Base-by-base conservation (phyloP, 2,888 invertebrate genomes). In the Drosophila helvetica region DNA sequence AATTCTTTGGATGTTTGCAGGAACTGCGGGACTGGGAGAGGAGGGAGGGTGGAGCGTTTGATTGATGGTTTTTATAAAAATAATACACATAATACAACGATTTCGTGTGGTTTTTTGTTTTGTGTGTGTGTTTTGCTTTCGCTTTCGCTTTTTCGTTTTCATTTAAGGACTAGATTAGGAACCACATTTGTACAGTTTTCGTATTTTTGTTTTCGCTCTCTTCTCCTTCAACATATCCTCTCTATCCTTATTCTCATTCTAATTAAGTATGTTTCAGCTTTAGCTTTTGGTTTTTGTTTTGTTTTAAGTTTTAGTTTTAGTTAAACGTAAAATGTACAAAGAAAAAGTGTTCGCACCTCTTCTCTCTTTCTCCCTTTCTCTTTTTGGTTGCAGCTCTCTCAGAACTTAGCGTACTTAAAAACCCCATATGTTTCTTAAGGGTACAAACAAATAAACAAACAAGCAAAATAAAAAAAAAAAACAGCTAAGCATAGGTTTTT, bases 101-200 rank as follows among this genome's bases (percentile, higher is more conserved):
- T 75, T 79, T 55, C 50, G 42, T 25, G 50, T 38, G 47, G 43
- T 57, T 56, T 61, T 57, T 46, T 51, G 8, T 8, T 53, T 7
- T 19, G 48, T 55, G 30, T 52, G 30, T 25, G 50, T 38, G 43
- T 57, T 64, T 56, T 46, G 50, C 4, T 42, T 46, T 48, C 61
- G 45, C 17, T 48, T 58, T 61, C 38, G 51, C 51, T 30, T 48
- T 38, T 30, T 42, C 22, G 48, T 48, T 46, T 75, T 54, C 27
- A 45, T 80, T 68, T 82, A 81, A 83, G 86, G 91, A 91, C 91
- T 91, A 91, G 91, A 90, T 90, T 91, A 91, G 91, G 91, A 91
- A 91, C 91, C 89, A 90, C 91, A 88, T 91, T 91, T 90, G 89
- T 91, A 91, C 91, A 90, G 87, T 86, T 87, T 85, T 85, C 84